Conservation (phyloP, 2,888 invertebrate species). For the Drosophila falleni region DNA sequence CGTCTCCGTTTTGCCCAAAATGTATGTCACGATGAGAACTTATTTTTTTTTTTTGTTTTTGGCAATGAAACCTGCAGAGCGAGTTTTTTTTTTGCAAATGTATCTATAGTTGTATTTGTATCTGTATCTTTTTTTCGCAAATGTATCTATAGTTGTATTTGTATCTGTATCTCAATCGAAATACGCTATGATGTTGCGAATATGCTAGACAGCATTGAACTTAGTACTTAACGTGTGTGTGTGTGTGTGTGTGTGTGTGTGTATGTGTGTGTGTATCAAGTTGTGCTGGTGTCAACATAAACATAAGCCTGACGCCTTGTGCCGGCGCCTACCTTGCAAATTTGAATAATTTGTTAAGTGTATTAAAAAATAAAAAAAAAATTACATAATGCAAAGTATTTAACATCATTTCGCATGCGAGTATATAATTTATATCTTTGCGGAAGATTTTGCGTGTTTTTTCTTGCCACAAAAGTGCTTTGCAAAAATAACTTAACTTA, state of each 20-base stretch:
- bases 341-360: slow-evolving; percentile 44
- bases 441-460: slow-evolving; percentile 60
- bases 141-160: slow-evolving; percentile 12
- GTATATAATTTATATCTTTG: slow-evolving; percentile 69
- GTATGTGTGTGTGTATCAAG: slow-evolving; percentile 2
- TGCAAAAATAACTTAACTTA: slow-evolving; percentile 32
- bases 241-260: slow-evolving; percentile 15
- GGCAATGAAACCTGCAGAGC: slow-evolving; percentile 35
- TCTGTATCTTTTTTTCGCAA: slow-evolving; percentile 18
- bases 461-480: slow-evolving; percentile 36
- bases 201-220: slow-evolving; percentile 43
- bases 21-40: slow-evolving; percentile 22
- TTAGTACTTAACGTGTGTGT: slow-evolving; percentile 22
- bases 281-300: slow-evolving; percentile 54
- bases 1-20: slow-evolving; percentile 10
- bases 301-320: slow-evolving; percentile 41
- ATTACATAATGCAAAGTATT: slow-evolving; percentile 39
- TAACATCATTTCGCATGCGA: slow-evolving; percentile 29
- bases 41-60: slow-evolving; percentile 18
- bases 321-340: slow-evolving; percentile 39
- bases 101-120: slow-evolving; percentile 17
- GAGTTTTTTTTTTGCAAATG: slow-evolving; percentile 28
- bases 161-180: slow-evolving; percentile 20
- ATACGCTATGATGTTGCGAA: not conserved
- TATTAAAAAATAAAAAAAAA: not conserved